Evolutionary conservation across 2,797 vertebrate species (phyloP).

Genomic region (Phrynocephalus guinanensis): DNA sequence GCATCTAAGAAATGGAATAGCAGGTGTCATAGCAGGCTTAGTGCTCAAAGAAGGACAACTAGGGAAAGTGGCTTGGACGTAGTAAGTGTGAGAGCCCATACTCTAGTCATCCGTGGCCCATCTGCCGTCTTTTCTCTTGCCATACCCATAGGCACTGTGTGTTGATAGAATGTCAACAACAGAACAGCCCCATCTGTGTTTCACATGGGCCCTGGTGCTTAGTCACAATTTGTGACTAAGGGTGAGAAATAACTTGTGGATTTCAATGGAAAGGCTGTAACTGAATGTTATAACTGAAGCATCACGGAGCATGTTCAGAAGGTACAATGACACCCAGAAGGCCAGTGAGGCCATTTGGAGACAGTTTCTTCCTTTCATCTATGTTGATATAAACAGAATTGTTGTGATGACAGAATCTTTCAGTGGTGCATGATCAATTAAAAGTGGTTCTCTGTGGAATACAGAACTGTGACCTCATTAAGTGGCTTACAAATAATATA

Average conservation of each 20-base stretch:
- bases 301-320: background rate
- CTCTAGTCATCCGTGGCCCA: conserved; percentile 19
- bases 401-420: background rate
- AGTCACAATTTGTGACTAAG: background rate
- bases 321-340: background rate
- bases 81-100: conserved; percentile 8
- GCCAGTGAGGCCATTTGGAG: too few species aligned
- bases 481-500: background rate
- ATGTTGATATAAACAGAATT: background rate
- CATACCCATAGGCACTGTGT: background rate
- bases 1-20: background rate
- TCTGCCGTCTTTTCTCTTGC: conserved; percentile 24
- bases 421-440: background rate
- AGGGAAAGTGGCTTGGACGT: background rate
- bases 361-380: background rate
- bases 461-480: background rate
- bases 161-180: conserved; percentile 16
- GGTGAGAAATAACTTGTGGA: background rate
- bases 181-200: background rate
- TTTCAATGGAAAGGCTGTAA: background rate
- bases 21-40: conserved; percentile 4
- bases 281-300: background rate
- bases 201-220: conserved; percentile 4
- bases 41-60: conserved; percentile 6
- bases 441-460: background rate